These are phyloP conservation scores for Pandemis cinnamomeana DNA, from an alignment of 2,888 invertebrate species.

Conservation along the genomic window DNA sequence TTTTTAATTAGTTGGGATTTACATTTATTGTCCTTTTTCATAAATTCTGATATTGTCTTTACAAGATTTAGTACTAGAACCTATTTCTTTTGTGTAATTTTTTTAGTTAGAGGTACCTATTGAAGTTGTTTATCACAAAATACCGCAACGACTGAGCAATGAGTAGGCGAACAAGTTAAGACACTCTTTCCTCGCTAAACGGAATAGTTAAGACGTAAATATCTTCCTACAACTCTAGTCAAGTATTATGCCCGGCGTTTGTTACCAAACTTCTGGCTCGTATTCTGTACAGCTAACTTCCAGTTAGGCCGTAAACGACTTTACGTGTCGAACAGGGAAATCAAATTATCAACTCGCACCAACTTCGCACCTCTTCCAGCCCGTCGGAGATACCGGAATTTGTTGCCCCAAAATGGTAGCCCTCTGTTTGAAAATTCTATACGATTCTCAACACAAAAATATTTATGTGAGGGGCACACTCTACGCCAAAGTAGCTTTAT, in stretches of 20 bases:
- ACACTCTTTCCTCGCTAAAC: not conserved
- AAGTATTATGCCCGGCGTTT: slow-evolving; percentile 59
- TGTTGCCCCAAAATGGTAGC: slow-evolving; percentile 63
- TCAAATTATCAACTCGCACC: slow-evolving; percentile 81
- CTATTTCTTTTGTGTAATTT: too few species aligned
- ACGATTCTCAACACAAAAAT: slow-evolving; percentile 73
- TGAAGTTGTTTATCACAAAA: not conserved
- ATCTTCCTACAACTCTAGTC: slow-evolving; percentile 12
- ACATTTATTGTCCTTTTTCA: too few species aligned
- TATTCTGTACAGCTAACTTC: slow-evolving; percentile 74
- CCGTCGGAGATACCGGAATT: slow-evolving; percentile 70
- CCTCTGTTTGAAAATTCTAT: slow-evolving; percentile 76
- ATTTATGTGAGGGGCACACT: slow-evolving; percentile 70
- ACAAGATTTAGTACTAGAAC: too few species aligned
- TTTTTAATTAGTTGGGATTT: too few species aligned
- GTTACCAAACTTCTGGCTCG: slow-evolving; percentile 63
- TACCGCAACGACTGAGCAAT: not conserved
- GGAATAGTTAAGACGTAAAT: not conserved
- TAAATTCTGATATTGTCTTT: too few species aligned
- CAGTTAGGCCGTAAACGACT: slow-evolving; percentile 79
- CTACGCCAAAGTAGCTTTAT: slow-evolving; percentile 77
- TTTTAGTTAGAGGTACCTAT: too few species aligned
- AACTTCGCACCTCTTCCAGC: slow-evolving; percentile 76
- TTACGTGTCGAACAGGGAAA: slow-evolving; percentile 82
- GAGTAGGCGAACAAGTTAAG: slow-evolving; percentile 42